Percentiles rank a stretch among this genome's conserved stretches.
Evolutionary conservation across 2,797 vertebrate species (phyloP).

Genomic region (Periophthalmus magnuspinnatus): DNA sequence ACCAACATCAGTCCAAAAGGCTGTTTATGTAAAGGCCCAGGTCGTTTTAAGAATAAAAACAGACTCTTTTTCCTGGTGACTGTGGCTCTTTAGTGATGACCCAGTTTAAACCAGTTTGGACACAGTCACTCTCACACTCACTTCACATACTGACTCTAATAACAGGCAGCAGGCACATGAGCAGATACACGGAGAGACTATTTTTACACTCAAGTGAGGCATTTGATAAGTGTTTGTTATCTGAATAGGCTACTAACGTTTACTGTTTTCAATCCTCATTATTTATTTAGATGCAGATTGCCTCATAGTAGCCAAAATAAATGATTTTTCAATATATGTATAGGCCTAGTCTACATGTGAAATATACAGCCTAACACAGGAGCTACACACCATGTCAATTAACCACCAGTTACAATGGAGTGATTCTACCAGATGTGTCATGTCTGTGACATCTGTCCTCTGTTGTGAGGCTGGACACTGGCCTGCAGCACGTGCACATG

Average conservation of each 20-base stretch:
- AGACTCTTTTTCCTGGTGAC: neutral
- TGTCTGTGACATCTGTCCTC: conserved; percentile 28
- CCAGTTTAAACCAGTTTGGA: conserved; percentile 8
- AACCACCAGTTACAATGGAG: conserved; percentile 15
- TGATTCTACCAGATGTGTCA: conserved; percentile 36
- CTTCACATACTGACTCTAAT: conserved; percentile 68
- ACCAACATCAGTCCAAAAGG: no score
- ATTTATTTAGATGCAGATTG: no score
- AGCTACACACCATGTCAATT: conserved; percentile 15
- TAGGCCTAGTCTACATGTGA: conserved; percentile 22
- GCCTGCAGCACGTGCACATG: conserved; percentile 41
- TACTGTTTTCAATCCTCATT: conserved; percentile 14
- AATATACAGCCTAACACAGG: conserved; percentile 14
- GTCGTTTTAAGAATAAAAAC: no score
- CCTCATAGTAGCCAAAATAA: neutral
- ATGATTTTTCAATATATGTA: neutral
- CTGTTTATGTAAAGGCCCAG: no score
- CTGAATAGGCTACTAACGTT: conserved; percentile 12
- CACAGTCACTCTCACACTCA: conserved; percentile 36
- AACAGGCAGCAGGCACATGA: conserved; percentile 46
- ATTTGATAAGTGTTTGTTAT: conserved; percentile 60
- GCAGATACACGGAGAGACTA: conserved; percentile 17
- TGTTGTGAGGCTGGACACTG: conserved; percentile 41
- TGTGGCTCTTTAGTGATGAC: neutral
- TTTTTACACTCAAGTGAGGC: conserved; percentile 60